Evolutionary conservation across 1,140 invertebrate species (phyloP).

Genomic region (Ruditapes philippinarum): DNA sequence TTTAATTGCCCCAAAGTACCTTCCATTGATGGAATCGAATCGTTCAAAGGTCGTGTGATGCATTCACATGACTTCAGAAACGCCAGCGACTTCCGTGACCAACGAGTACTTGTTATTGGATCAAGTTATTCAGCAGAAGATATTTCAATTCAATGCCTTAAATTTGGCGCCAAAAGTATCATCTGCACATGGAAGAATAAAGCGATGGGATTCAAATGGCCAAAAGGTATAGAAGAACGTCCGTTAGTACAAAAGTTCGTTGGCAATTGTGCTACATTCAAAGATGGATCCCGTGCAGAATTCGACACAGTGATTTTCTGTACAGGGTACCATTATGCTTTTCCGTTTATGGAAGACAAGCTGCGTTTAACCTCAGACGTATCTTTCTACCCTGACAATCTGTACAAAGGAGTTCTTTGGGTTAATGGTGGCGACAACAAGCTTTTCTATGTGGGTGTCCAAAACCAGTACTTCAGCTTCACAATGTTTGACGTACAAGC

Average conservation of each 20-base stretch:
- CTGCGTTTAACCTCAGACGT: conserved; percentile 23
- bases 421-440: conserved; percentile 52
- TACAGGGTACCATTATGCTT: conserved; percentile 61
- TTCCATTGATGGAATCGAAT: conserved; percentile 20
- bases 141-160: conserved; percentile 53
- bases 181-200: conserved; percentile 39
- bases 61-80: conserved; percentile 66
- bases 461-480: conserved; percentile 63
- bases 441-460: conserved; percentile 60
- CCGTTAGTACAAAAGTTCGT: conserved; percentile 33
- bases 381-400: conserved; percentile 23
- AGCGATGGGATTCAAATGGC: conserved; percentile 65
- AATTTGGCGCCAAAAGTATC: conserved; percentile 48
- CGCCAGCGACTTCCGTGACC: conserved; percentile 55
- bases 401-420: conserved; percentile 67
- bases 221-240: conserved; percentile 44
- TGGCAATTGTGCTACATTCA: conserved; percentile 41
- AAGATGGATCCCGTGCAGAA: conserved; percentile 52
- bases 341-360: conserved; percentile 47
- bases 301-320: conserved; percentile 62
- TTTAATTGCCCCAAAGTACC: not conserved
- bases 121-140: conserved; percentile 63
- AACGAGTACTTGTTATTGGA: conserved; percentile 50
- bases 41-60: conserved; percentile 53
- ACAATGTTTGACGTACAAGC: conserved; percentile 67